These are phyloP conservation scores for Microctenopoma stevenorrisi DNA, from an alignment of 2,797 vertebrate genomes.

Conservation along the genomic window DNA sequence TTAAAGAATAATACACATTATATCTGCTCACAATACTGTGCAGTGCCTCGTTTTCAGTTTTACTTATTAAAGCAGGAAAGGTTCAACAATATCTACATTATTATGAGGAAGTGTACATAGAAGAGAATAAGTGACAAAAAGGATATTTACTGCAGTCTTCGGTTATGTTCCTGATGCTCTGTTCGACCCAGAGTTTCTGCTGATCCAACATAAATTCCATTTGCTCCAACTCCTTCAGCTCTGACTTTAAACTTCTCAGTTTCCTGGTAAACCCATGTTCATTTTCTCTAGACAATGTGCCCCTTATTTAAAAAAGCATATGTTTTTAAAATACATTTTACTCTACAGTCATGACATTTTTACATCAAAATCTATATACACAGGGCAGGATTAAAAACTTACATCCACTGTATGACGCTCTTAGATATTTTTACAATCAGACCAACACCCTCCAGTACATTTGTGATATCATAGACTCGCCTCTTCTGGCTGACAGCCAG, in stretches of 20 bases:
- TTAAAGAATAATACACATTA: background rate
- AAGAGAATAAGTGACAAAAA: conserved; percentile 60
- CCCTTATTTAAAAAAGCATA: conserved; percentile 76
- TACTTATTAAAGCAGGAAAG: conserved; percentile 2
- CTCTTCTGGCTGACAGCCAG: conserved; percentile 91
- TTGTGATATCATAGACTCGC: conserved; percentile 97
- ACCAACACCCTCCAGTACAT: conserved; percentile 94
- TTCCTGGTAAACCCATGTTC: conserved; percentile 85
- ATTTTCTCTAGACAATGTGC: conserved; percentile 86
- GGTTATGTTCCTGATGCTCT: conserved; percentile 92
- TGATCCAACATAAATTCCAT: conserved; percentile 90
- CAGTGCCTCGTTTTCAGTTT: background rate
- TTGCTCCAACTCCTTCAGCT: conserved; percentile 90
- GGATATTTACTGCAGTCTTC: conserved; percentile 96
- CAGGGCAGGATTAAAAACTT: conserved; percentile 67
- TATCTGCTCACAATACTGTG: background rate
- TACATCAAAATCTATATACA: background rate
- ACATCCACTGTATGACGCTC: conserved; percentile 96
- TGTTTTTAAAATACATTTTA: conserved; percentile 4
- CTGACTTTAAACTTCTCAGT: conserved; percentile 88
- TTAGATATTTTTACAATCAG: conserved; percentile 95
- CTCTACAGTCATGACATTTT: background rate
- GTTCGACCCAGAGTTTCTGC: conserved; percentile 91
- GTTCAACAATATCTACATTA: background rate
- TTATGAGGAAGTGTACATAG: too few species aligned